Evolutionary conservation across 2,113 vertebrate species (phyloP), one percentile per base, ranked within the genome.

Genomic region (Callopanchax toddi): DNA sequence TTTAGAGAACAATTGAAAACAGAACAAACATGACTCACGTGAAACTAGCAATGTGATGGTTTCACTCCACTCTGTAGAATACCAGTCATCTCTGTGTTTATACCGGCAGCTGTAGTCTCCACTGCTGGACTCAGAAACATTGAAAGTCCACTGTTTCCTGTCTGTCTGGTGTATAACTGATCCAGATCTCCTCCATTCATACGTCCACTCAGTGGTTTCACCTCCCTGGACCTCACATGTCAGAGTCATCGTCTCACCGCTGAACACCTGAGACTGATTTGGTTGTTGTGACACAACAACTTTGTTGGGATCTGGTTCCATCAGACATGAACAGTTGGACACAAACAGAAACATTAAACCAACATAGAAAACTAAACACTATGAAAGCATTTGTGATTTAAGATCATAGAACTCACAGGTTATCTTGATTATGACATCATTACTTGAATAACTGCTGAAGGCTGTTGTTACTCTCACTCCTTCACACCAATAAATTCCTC

Each of bases 101-200:
- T 49, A 36, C 4, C 1, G 23, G 44, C 67, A 70, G 4, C 2
- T 46, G 55, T 60, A 76, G 26, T 32, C 2, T n/a, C 55, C 67
- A 50, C 18, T 6, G 26, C 17, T 7, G 26, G 42, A 52, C 3
- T 0, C 0, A 45, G 0, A 23, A 26, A 13, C 44, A 3, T 0
- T 22, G 10, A 17, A 36, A 1, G 23, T 66, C 44, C 10, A 13
- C 26, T 39, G 0, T 60, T 65, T 45, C 11, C 36, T 11, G 15
- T 59, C 0, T 10, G 13, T 34, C 3, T 3, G 1, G 17, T 3
- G 21, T 17, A 10, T n/a, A 12, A 12, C 0, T 10, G 21, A 39
- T 3, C 0, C 3, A 17, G 3, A 0, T 1, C 2, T 16, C n/a
- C 3, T 55, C 67, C 74, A 76, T 12, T 55, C 37, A 45, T 54